Base-by-base conservation (phyloP, 2,888 invertebrate genomes). In the Smittia sp. region DNA sequence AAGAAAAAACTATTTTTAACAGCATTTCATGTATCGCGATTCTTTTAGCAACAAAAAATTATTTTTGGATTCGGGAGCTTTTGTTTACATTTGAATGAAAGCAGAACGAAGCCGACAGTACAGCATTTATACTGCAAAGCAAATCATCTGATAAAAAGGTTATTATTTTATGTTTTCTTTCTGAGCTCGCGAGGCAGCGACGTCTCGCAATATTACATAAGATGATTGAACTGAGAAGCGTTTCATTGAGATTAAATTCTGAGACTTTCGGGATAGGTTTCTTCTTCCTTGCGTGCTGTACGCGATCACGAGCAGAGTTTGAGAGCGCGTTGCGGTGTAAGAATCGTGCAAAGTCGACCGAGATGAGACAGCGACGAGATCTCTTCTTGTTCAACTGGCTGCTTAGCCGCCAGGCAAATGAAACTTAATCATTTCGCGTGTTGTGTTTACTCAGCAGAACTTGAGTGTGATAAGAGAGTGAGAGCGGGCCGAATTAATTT, bases 131-230 rank as follows among this genome's bases (percentile, higher is more conserved):
- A 46, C 41, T 20, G 67, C 41, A 27, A 54, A 69, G 18, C 11
- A 54, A 69, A 69, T 69, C 69, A 69, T 69, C 69, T 69, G 69
- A 69, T 69, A 69, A 69, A 38, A 69, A 69, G 69, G 69, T 69
- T 69, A 69, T 52, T 69, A 69, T 27, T 69, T 52, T 69, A 39
- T 38, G 13, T 25, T 69, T 27, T 52, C 25, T 24, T 25, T 15
- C 20, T 27, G 13, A 18, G 1, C 54, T 52, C 46, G 15, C 24
- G 20, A 11, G 0, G 18, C 18, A n/a, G 38, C 7, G 4, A 18
- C 20, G 0, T 67, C 27, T 39, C 13, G 15, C 7, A 7, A 15
- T 24, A 69, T 69, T 69, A 69, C 69, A 69, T 69, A 69, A 69
- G 69, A 54, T 54, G 69, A 52, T 69, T 52, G 54, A 69, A 69